Conservation (phyloP, 1,140 invertebrate species). For the Paracyclopina nana region DNA sequence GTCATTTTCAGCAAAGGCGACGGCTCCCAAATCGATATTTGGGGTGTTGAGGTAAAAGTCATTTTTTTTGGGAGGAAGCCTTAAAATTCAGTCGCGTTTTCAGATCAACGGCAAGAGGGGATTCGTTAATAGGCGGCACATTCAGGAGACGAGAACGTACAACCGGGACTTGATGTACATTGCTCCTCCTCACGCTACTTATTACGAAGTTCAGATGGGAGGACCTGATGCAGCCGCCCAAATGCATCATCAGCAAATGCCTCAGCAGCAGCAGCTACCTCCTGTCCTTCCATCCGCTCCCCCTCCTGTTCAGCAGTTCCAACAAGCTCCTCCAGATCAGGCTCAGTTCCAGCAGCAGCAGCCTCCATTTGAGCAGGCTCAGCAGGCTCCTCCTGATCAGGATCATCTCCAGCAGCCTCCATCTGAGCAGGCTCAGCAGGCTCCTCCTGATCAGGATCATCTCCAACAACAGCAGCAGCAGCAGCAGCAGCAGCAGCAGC, state of each 20-base stretch:
- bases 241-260: too few relatives aligned
- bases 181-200: not conserved
- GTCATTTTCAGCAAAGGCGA: conserved; percentile 10
- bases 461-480: too few relatives aligned
- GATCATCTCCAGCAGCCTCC: too few relatives aligned
- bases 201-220: not conserved
- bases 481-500: too few relatives aligned
- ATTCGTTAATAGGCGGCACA: conserved; percentile 7
- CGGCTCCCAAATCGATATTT: conserved; percentile 3
- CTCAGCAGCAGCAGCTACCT: too few relatives aligned
- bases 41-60: conserved; percentile 16
- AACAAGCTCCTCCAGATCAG: too few relatives aligned
- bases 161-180: not conserved
- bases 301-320: not conserved
- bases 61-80: too few relatives aligned
- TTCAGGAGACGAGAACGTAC: conserved; percentile 1
- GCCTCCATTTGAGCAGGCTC: too few relatives aligned
- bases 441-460: too few relatives aligned
- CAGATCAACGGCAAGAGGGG: conserved; percentile 10
- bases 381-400: too few relatives aligned
- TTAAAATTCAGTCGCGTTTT: not conserved
- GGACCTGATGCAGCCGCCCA: not conserved
- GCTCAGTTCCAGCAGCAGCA: too few relatives aligned
- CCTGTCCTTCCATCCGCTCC: not conserved
- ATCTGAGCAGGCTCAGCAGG: too few relatives aligned